phyloP scores from a whole-genome alignment of 64 coral and sea anemone species.

The Trachythela sp. region DNA sequence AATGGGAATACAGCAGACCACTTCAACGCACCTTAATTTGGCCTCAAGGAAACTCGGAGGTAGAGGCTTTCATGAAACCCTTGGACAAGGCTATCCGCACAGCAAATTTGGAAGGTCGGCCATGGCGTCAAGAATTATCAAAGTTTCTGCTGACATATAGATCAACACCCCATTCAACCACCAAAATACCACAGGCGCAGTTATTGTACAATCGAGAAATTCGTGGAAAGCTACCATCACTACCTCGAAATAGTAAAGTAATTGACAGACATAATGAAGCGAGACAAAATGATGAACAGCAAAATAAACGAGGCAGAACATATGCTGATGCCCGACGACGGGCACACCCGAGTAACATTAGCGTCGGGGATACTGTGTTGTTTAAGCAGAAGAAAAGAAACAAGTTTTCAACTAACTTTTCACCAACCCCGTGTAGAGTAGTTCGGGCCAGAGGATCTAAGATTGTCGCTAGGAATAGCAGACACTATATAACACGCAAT shows the following conservation, averaged over 20 bases:
- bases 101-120: no score
- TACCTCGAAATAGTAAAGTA: no score
- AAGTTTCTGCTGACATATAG: no score
- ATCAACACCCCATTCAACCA: conserved; percentile 6
- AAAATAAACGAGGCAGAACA: background rate
- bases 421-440: no score
- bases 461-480: background rate
- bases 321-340: background rate
- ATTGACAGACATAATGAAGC: no score
- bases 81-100: no score
- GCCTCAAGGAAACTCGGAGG: conserved; percentile 37
- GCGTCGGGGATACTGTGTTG: background rate
- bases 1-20: background rate
- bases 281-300: background rate
- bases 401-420: no score
- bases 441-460: no score
- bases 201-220: background rate
- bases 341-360: background rate
- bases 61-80: no score
- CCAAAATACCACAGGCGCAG: background rate
- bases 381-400: no score
- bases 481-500: background rate
- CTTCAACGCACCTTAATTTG: background rate
- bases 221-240: background rate
- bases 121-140: no score